These are phyloP conservation scores for Tadarida brasiliensis DNA, from an alignment of 2,797 vertebrate genomes.

Conservation along the genomic window DNA sequence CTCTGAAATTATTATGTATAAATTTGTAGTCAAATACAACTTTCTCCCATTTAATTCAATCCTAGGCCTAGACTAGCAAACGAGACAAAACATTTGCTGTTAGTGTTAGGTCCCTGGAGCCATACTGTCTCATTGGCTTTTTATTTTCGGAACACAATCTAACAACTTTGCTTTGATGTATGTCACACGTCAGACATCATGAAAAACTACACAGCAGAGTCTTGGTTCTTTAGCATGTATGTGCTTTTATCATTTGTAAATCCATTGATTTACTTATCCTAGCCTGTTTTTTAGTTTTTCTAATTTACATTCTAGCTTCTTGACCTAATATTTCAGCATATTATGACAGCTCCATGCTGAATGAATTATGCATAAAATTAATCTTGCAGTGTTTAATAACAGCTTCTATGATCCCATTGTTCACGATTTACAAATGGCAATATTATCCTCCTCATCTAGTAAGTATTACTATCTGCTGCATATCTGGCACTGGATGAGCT, in stretches of 20 bases:
- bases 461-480: neutral
- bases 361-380: conserved; percentile 39
- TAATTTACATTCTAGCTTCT: neutral
- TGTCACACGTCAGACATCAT: neutral
- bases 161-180: neutral
- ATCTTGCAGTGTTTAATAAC: neutral
- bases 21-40: neutral
- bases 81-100: neutral
- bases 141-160: neutral
- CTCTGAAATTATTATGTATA: conserved; percentile 15
- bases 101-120: neutral
- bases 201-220: neutral
- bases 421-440: conserved; percentile 16
- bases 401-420: neutral
- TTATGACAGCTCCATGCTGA: neutral
- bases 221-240: neutral
- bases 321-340: neutral
- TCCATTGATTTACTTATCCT: neutral
- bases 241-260: neutral
- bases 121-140: neutral
- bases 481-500: neutral
- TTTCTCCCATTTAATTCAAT: conserved; percentile 24
- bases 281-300: neutral
- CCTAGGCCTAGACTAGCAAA: neutral
- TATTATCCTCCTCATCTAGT: neutral